A percentile compares a stretch with the other conserved stretches of the same genome.
phyloP scores from a whole-genome alignment of 2,797 vertebrate genomes.

The Pantherophis alleghaniensis region DNA sequence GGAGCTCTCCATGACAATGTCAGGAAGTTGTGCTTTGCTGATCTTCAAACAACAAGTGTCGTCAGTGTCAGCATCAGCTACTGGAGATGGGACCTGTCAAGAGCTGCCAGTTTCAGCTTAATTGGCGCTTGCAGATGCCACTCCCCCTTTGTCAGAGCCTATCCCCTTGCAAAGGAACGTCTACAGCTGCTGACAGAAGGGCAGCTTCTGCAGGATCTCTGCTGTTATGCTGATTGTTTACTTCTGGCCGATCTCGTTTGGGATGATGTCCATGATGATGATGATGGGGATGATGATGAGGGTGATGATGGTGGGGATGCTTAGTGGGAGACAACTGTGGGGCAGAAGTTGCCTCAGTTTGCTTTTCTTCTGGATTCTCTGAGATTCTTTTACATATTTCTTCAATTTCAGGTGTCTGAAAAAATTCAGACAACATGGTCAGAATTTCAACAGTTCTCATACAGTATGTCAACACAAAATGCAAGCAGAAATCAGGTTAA shows the following conservation, averaged over 20 bases:
- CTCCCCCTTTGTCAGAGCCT: slow-evolving; percentile 70
- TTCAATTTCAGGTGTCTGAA: slow-evolving; percentile 61
- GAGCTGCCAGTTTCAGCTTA: slow-evolving; percentile 80
- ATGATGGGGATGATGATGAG: slow-evolving; percentile 24
- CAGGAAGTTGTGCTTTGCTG: slow-evolving; percentile 78
- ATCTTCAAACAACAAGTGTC: slow-evolving; percentile 81
- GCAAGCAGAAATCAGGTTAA: background rate
- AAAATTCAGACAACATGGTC: background rate
- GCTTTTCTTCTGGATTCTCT: slow-evolving; percentile 13
- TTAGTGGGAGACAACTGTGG: slow-evolving; percentile 17
- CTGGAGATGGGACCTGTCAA: slow-evolving; percentile 64
- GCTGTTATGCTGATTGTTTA: background rate
- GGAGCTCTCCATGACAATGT: slow-evolving; percentile 84
- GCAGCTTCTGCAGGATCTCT: slow-evolving; percentile 30
- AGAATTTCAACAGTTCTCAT: background rate
- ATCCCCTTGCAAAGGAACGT: slow-evolving; percentile 44
- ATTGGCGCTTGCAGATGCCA: slow-evolving; percentile 76
- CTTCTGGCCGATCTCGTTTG: accelerated
- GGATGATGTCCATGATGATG: slow-evolving; percentile 42
- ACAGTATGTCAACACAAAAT: slow-evolving; percentile 3
- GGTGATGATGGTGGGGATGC: slow-evolving; percentile 5
- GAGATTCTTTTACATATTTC: slow-evolving; percentile 55
- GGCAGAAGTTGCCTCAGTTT: slow-evolving; percentile 25
- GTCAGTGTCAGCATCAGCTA: slow-evolving; percentile 96
- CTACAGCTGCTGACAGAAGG: slow-evolving; percentile 40